Percentiles rank a stretch among this genome's conserved stretches.
Evolutionary conservation across 2,113 vertebrate species (phyloP).

Genomic region (Pachypanchax playfairii): DNA sequence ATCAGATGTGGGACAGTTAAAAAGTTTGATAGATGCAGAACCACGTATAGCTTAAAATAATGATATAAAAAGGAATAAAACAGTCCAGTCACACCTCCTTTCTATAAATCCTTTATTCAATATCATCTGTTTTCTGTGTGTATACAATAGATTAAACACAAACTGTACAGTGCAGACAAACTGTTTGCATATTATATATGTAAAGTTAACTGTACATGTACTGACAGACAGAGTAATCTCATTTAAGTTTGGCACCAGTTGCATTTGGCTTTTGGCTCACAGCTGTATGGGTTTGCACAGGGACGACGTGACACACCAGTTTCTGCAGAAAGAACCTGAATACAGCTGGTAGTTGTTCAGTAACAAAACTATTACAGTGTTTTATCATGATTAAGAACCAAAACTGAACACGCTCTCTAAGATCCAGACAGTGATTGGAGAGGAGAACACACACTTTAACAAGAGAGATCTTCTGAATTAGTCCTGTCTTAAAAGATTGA

Average conservation of each 20-base stretch:
- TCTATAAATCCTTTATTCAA: constrained; percentile 91
- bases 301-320: not conserved
- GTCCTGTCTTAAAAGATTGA: not conserved
- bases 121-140: constrained; percentile 80
- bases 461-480: not conserved
- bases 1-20: not conserved
- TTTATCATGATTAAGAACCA: too few species aligned
- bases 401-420: too few species aligned
- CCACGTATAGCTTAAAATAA: not conserved
- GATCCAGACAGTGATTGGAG: too few species aligned
- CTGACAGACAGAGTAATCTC: constrained; percentile 71
- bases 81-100: constrained; percentile 58
- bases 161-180: constrained; percentile 91
- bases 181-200: constrained; percentile 87
- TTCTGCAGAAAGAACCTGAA: constrained; percentile 1
- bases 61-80: not conserved
- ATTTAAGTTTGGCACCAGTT: constrained; percentile 44
- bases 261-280: constrained; percentile 38
- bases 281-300: constrained; percentile 23
- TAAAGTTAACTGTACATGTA: constrained; percentile 83
- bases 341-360: not conserved
- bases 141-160: constrained; percentile 90
- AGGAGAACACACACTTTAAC: not conserved
- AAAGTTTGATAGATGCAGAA: too few species aligned
- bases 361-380: not conserved